phyloP scores from a whole-genome alignment of 2,797 vertebrate genomes.

The Limosa lapponica region DNA sequence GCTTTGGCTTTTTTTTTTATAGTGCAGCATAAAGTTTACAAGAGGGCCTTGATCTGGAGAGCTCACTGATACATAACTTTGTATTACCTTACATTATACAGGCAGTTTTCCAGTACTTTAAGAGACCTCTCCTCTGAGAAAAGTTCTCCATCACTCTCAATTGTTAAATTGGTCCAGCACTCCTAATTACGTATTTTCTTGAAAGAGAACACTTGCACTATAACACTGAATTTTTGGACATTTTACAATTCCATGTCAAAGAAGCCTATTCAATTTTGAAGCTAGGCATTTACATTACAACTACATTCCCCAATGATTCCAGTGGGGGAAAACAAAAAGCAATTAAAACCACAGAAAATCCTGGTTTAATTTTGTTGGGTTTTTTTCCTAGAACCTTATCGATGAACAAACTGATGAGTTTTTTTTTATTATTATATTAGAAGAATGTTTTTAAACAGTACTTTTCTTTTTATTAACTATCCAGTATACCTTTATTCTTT shows the following conservation, averaged over 20 bases:
- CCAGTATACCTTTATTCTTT: neutral
- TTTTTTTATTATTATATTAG: neutral
- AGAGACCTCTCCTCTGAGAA: neutral
- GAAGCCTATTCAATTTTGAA: neutral
- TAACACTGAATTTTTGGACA: neutral
- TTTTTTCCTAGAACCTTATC: neutral
- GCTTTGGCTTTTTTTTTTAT: neutral
- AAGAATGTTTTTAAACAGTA: neutral
- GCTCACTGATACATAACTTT: fast-evolving
- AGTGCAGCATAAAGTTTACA: neutral
- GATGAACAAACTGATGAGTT: neutral
- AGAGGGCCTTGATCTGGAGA: neutral
- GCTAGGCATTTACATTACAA: neutral
- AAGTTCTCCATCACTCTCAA: neutral
- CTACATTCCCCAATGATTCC: neutral
- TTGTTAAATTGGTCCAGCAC: neutral
- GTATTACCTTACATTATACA: neutral
- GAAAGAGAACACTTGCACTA: neutral
- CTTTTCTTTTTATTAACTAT: neutral
- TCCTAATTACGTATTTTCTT: neutral
- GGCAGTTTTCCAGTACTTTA: neutral
- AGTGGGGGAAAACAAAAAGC: neutral
- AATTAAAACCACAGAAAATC: neutral
- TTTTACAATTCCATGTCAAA: neutral
- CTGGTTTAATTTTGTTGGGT: neutral